Evolutionary conservation across 2,797 vertebrate species (phyloP), one percentile per base, ranked within the genome.

Genomic region (Fundulus diaphanus): DNA sequence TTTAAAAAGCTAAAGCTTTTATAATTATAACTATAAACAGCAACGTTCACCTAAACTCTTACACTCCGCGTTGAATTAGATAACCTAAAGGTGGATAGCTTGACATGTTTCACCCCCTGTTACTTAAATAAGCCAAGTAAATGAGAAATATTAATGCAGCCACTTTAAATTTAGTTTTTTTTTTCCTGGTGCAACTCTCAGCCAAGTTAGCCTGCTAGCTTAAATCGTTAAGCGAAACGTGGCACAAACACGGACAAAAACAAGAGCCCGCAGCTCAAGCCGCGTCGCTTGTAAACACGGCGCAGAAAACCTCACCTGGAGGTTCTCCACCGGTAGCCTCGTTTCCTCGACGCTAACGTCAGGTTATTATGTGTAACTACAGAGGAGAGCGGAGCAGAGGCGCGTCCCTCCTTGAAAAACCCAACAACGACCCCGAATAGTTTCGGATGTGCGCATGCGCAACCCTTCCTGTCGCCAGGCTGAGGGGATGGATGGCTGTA

Each of bases 151-250:
- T 35, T 37, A 7, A 15, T 18, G 75, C 7, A 1, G 9, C 37
- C 42, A 65, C 35, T 72, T 65, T 40, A 24, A 56, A 15, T 3
- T 1, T 7, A 9, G 29, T 59, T 0, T 20, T 13, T 33, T 6
- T 16, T 44, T 77, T 33, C 54, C 68, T 6, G 35, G 2, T 46
- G 66, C 49, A 72, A 46, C 46, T 24, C 73, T 79, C 88, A 90
- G 90, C 89, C 49, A 63, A 33, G 51, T 82, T 91, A 90, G 90
- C 92, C 49, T 37, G 68, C 24, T 90, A 89, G 83, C 86, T 68
- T 74, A 24, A 9, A 73, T 22, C 54, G 71, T 48, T 75, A 37
- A 57, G 33, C 24, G 22, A 81, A 52, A 33, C 18, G 18, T 51
- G 18, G 12, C 40, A 54, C 11, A 9, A 52, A 65, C 15, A 33